Evolutionary conservation across 2,888 invertebrate species (phyloP), one percentile per base, ranked within the genome.

Genomic region (Himalopsyche tibetana): DNA sequence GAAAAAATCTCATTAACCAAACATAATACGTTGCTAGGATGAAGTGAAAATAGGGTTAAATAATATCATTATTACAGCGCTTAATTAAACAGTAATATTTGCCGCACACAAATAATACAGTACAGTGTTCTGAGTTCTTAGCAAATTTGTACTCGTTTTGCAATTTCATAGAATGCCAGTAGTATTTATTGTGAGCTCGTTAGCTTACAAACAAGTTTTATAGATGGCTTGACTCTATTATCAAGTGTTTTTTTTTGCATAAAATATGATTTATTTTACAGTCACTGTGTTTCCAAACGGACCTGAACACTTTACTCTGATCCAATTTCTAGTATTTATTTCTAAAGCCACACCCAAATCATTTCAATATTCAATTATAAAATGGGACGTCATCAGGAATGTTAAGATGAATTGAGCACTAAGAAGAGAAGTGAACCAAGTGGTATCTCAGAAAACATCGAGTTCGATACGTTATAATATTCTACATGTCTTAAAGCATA

Each of bases 151-250:
- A 51, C 15, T 15, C 15, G 15, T 51, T 51, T 51, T 19, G 28
- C 63, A 63, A 63, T 63, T 63, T 63, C 63, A 63, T 63, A 19
- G 19, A 63, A 63, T 28, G 63, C 15, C 28, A 63, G 15, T 63
- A 63, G 19, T 63, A 63, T 63, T 19, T 19, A 63, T 63, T 19
- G 63, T 19, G n/a, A 28, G 63, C 28, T 63, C 19, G 28, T 63
- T 63, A 63, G 63, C 19, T n/a, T 63, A 0, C 63, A 63, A 63
- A 63, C 63, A 63, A 63, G 63, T 63, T 63, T 56, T 19, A 56
- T 56, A n/a, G 17, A 56, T 56, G 5, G 17, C 56, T n/a, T 56
- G 17, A 19, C 56, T 56, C 56, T 56, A 17, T 56, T 17, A 17
- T 17, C 56, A 56, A 56, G n/a, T 56, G 56, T 19, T 2, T 19